These are phyloP conservation scores for Callionymus lyra DNA, from an alignment of 2,113 vertebrate genomes.

Conservation along the genomic window DNA sequence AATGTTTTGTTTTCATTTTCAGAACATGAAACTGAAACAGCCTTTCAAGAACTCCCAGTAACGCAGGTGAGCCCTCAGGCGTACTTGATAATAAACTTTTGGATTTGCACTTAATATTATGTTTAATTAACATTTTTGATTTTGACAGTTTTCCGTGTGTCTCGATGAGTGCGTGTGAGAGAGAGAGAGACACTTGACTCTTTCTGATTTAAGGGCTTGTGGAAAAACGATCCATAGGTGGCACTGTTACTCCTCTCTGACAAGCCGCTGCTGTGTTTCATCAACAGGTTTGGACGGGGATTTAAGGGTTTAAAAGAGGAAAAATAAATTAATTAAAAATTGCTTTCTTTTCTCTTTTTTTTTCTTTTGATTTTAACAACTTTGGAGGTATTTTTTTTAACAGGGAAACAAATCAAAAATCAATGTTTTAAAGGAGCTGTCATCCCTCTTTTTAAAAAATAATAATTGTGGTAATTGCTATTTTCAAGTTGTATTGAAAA, in stretches of 20 bases:
- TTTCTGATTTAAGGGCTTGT: background rate
- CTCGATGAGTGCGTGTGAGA: background rate
- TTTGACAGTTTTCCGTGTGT: slow-evolving; percentile 22
- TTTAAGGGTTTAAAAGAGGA: slow-evolving; percentile 4
- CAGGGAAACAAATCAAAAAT: slow-evolving; percentile 29
- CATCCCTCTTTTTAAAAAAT: slow-evolving; percentile 35
- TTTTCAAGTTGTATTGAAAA: slow-evolving; percentile 37
- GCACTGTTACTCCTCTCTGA: slow-evolving; percentile 51
- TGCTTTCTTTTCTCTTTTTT: slow-evolving; percentile 5
- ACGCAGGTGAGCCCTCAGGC: too few species aligned
- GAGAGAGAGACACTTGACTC: slow-evolving; percentile 1
- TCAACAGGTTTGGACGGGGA: slow-evolving; percentile 54
- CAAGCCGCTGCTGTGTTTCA: slow-evolving; percentile 8
- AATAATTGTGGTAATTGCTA: slow-evolving; percentile 47
- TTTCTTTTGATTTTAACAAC: slow-evolving; percentile 22
- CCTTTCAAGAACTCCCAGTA: too few species aligned
- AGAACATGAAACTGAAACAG: too few species aligned
- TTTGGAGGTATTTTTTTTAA: slow-evolving; percentile 31
- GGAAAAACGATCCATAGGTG: slow-evolving; percentile 43
- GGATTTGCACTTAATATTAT: too few species aligned
- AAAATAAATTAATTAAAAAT: slow-evolving; percentile 14
- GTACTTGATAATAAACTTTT: too few species aligned
- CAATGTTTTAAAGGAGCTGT: slow-evolving; percentile 39
- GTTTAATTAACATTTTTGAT: too few species aligned
- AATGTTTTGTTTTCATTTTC: too few species aligned